A percentile compares a stretch with the other conserved stretches of the same genome.
Evolutionary conservation across 64 coral and sea anemone species (phyloP).

Genomic region (Pocillopora damicornis): DNA sequence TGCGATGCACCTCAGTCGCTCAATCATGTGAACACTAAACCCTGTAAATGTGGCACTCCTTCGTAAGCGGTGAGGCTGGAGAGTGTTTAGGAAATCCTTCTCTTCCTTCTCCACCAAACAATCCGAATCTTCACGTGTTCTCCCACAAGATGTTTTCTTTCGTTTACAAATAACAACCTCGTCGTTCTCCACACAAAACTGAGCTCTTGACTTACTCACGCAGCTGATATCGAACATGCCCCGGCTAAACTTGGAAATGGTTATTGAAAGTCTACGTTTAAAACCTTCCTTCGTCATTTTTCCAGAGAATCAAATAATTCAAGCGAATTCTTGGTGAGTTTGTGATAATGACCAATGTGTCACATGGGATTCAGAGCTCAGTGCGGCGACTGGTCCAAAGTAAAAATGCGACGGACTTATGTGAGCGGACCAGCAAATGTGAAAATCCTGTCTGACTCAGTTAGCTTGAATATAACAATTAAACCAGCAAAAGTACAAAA

Average conservation of each 20-base stretch:
- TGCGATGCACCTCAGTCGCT: background rate
- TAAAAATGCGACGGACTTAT: background rate
- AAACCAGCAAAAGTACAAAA: background rate
- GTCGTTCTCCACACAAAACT: background rate
- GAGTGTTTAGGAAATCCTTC: background rate
- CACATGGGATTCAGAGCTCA: background rate
- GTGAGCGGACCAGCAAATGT: background rate
- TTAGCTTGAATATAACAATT: conserved; percentile 3
- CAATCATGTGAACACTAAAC: background rate
- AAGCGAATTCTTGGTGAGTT: background rate
- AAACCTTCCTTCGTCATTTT: conserved; percentile 2
- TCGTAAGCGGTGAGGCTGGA: background rate
- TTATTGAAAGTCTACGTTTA: background rate
- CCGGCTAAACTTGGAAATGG: background rate
- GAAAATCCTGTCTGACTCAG: conserved; percentile 8
- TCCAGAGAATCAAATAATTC: background rate
- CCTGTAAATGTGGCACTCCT: conserved; percentile 4
- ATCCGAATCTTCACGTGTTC: background rate
- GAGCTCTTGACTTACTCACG: background rate
- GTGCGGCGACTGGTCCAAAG: background rate
- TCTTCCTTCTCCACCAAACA: background rate
- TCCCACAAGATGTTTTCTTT: background rate
- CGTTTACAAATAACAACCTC: background rate
- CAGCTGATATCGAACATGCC: background rate
- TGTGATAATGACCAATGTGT: background rate